These are phyloP conservation scores for Apodemia mormo DNA, from an alignment of 2,888 invertebrate genomes.

Conservation along the genomic window DNA sequence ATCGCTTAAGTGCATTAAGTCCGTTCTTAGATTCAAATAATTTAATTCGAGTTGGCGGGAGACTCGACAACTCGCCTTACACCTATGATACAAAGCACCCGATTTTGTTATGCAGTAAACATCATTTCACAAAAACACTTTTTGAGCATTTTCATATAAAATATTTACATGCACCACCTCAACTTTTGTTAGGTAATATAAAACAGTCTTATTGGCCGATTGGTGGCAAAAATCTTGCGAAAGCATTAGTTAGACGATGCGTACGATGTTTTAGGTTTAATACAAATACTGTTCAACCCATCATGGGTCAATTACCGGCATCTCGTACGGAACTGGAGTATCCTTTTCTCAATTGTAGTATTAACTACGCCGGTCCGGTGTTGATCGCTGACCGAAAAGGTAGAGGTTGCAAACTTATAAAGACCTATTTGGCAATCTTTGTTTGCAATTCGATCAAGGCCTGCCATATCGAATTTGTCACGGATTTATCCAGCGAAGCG, in stretches of 20 bases:
- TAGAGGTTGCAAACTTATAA: constrained; percentile 28
- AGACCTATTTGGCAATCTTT: constrained; percentile 22
- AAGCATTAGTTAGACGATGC: background rate
- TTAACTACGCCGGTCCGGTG: background rate
- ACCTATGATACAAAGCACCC: constrained; percentile 21
- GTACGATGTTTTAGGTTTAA: constrained; percentile 4
- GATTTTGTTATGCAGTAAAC: constrained; percentile 15
- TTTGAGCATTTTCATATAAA: constrained; percentile 15
- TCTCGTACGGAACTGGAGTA: background rate
- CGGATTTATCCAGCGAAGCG: constrained; percentile 22
- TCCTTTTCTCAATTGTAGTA: background rate
- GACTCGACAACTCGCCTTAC: constrained; percentile 9
- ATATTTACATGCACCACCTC: constrained; percentile 18
- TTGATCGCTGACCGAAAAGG: constrained; percentile 3
- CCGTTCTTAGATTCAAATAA: constrained; percentile 16
- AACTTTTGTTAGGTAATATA: constrained; percentile 13
- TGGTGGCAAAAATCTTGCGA: constrained; percentile 13
- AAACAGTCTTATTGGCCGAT: constrained; percentile 16
- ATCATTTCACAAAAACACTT: constrained; percentile 21
- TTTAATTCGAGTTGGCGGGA: constrained; percentile 21
- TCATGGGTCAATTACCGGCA: constrained; percentile 11
- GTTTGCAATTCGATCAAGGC: constrained; percentile 20
- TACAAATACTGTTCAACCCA: background rate
- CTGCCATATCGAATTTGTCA: constrained; percentile 19
- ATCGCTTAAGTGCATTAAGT: background rate